Conservation (phyloP, 2,113 vertebrate species). For the Petrocephalus zakoni region DNA sequence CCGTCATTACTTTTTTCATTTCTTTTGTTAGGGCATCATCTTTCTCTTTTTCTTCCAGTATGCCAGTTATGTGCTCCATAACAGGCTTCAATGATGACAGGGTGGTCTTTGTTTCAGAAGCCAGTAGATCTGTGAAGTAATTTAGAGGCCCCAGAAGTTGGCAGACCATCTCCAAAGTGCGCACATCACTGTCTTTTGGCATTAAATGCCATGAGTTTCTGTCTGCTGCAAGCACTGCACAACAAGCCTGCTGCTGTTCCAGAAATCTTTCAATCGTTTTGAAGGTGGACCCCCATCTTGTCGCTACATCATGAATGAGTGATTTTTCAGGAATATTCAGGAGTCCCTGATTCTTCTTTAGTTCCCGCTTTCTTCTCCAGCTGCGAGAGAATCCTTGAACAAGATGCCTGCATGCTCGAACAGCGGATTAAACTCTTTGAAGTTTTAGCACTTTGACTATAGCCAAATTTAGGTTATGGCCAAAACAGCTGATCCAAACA, state of each 20-base stretch:
- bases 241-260: constrained; percentile 12
- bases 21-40: constrained; percentile 1
- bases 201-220: not conserved
- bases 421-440: too few relatives aligned
- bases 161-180: not conserved
- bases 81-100: constrained; percentile 11
- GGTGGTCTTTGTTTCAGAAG: not conserved
- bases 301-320: too few relatives aligned
- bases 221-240: not conserved
- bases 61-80: constrained; percentile 5
- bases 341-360: not conserved
- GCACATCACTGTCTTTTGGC: not conserved
- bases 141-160: too few relatives aligned
- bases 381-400: too few relatives aligned
- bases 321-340: constrained; percentile 5
- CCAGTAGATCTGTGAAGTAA: too few relatives aligned
- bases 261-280: constrained; percentile 13
- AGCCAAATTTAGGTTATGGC: too few relatives aligned
- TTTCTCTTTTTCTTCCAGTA: constrained; percentile 5
- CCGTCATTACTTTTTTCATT: not conserved
- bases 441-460: too few relatives aligned
- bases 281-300: not conserved
- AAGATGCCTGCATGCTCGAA: too few relatives aligned
- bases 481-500: not conserved
- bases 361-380: not conserved